Evolutionary conservation across 1,140 invertebrate genomes (phyloP), one percentile per base, ranked within the genome.

Genomic region (Liolophura sinensis): DNA sequence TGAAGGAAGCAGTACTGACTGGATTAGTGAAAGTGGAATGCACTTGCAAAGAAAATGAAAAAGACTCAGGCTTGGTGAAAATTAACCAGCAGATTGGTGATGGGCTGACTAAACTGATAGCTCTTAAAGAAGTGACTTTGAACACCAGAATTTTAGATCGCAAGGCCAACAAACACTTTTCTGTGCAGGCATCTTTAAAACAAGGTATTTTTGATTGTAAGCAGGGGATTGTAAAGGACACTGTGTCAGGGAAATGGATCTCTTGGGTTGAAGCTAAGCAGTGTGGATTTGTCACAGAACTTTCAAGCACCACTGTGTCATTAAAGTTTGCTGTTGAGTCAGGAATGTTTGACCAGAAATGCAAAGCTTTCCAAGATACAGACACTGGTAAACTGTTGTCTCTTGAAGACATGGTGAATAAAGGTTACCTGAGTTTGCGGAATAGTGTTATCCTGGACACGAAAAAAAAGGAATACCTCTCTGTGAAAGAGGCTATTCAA

Each of bases 401-500:
- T 54, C 62, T 76, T n/a, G 50, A 63, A 40, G 65, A 72, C 40
- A 70, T 72, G 68, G 60, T 76, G 15, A 58, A 60, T 47, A 40
- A 67, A 60, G 54, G 63, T 24, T 64, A 69, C 51, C 66, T 76
- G n/a, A 72, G 69, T 48, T 40, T 24, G 1, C 61, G 48, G 12
- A 57, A 58, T 22, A 22, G 64, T n/a, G 69, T 69, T 55, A 50
- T 71, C 1, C 88, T 88, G 20, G 92, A 95, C 85, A 0, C 64
- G 24, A 87, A 88, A 56, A 91, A 88, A 1, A 90, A 89, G 24
- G 87, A 90, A 65, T 89, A 90, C 76, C 89, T 95, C 3, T 93
- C 93, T 18, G 80, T 96, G 20, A 90, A 93, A 72, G 93, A 95
- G 85, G 90, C 92, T 1, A 92, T 95, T 27, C 65, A 71, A 55